Evolutionary conservation across 2,113 vertebrate genomes (phyloP).

Genomic region (Cynoglossus semilaevis): DNA sequence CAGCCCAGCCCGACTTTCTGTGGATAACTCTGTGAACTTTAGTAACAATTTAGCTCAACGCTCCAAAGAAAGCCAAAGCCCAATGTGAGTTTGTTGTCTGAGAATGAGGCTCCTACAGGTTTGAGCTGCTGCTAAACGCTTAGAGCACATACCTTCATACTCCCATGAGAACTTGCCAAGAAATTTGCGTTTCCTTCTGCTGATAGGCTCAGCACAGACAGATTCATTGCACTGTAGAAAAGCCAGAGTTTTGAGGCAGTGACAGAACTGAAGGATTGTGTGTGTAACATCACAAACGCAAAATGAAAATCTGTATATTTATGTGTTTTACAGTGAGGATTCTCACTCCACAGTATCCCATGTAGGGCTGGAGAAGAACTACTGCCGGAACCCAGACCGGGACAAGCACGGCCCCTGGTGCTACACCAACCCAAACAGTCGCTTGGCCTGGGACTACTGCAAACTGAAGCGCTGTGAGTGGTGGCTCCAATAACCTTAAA

Average conservation of each 20-base stretch:
- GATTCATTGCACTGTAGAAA: conserved; percentile 47
- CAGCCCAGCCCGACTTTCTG: conserved; percentile 33
- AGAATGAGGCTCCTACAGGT: conserved; percentile 55
- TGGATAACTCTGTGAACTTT: conserved; percentile 14
- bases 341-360: conserved; percentile 74
- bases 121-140: conserved; percentile 50
- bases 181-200: conserved; percentile 58
- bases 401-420: conserved; percentile 98
- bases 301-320: conserved; percentile 61
- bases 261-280: too few species aligned
- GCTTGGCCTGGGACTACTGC: conserved; percentile 94
- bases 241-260: conserved; percentile 36
- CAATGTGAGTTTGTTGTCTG: conserved; percentile 47
- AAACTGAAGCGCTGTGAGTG: conserved; percentile 91
- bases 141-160: conserved; percentile 65
- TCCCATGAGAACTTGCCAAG: conserved; percentile 61
- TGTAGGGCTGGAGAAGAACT: conserved; percentile 87
- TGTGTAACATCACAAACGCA: conserved; percentile 48
- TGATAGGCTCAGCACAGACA: too few species aligned
- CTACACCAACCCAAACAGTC: conserved; percentile 85
- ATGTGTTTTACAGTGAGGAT: conserved; percentile 73
- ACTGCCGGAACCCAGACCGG: conserved; percentile 93
- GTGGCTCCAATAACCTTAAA: conserved; percentile 12
- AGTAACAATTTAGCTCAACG: too few species aligned
- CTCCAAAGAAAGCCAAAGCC: conserved; percentile 25